phyloP scores from a whole-genome alignment of 2,888 invertebrate genomes.

The Hemaris fuciformis region DNA sequence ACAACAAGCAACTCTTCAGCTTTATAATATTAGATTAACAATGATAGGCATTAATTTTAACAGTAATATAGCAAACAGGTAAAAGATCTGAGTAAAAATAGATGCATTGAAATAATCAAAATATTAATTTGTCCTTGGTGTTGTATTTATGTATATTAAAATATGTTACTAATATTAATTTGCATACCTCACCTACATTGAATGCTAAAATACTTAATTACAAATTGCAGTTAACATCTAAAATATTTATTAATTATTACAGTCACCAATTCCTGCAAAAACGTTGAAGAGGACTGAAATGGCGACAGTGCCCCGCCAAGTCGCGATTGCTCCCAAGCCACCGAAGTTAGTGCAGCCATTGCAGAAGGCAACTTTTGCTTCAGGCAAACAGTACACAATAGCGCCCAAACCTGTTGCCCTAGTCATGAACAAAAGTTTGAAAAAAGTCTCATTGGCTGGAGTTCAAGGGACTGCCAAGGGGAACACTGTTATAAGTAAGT shows the following conservation, averaged over 20 bases:
- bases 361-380: constrained; percentile 14
- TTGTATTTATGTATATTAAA: no score
- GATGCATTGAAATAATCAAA: no score
- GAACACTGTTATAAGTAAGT: constrained; percentile 57
- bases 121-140: no score
- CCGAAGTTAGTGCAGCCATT: constrained; percentile 18
- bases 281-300: constrained; percentile 39
- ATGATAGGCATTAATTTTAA: no score
- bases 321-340: constrained; percentile 76
- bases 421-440: constrained; percentile 41
- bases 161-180: no score
- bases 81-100: no score
- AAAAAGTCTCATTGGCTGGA: constrained; percentile 51
- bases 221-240: no score
- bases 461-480: constrained; percentile 44
- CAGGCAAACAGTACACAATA: constrained; percentile 50
- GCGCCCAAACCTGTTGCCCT: constrained; percentile 61
- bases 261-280: constrained; percentile 39
- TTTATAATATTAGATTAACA: no score
- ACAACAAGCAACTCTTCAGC: no score
- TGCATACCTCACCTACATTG: no score
- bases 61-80: no score
- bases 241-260: constrained; percentile 20
- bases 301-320: constrained; percentile 52
- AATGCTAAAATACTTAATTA: no score